These are phyloP conservation scores for Sinodicranocentrus sp. DNA, from an alignment of 2,888 invertebrate genomes.

Conservation along the genomic window DNA sequence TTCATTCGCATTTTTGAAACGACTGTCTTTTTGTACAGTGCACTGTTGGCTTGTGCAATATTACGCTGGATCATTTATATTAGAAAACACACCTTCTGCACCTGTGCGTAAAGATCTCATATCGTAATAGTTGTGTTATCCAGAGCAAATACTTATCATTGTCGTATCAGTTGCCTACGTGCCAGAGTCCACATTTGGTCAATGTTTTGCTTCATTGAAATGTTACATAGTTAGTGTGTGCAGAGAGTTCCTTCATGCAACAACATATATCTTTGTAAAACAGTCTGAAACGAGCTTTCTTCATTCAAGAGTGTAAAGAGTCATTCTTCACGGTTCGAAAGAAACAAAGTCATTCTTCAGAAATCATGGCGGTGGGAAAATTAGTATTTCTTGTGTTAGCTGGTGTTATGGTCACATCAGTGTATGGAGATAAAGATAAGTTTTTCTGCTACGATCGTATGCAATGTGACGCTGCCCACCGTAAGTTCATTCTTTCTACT, in stretches of 20 bases:
- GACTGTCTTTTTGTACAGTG: too few species aligned
- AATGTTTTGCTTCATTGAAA: neutral
- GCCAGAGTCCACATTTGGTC: neutral
- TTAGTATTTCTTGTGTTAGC: neutral
- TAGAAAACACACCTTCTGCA: too few species aligned
- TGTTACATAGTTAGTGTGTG: neutral
- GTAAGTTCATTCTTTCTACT: too few species aligned
- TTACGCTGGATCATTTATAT: too few species aligned
- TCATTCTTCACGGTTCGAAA: neutral
- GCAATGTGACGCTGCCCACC: slow-evolving; percentile 14
- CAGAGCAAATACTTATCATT: neutral
- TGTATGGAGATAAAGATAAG: too few species aligned
- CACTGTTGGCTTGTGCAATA: too few species aligned
- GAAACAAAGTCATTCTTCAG: neutral
- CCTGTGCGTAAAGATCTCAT: too few species aligned
- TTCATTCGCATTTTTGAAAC: too few species aligned
- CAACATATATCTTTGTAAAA: too few species aligned
- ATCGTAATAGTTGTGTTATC: slow-evolving; percentile 12
- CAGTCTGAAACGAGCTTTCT: too few species aligned
- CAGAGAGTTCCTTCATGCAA: neutral
- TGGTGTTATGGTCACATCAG: too few species aligned
- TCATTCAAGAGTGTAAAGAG: too few species aligned
- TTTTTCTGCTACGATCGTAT: slow-evolving; percentile 17
- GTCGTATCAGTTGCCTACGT: slow-evolving; percentile 12
- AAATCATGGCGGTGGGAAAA: neutral